Conservation (phyloP, 1,140 invertebrate species). For the Zaprionus ornatus region DNA sequence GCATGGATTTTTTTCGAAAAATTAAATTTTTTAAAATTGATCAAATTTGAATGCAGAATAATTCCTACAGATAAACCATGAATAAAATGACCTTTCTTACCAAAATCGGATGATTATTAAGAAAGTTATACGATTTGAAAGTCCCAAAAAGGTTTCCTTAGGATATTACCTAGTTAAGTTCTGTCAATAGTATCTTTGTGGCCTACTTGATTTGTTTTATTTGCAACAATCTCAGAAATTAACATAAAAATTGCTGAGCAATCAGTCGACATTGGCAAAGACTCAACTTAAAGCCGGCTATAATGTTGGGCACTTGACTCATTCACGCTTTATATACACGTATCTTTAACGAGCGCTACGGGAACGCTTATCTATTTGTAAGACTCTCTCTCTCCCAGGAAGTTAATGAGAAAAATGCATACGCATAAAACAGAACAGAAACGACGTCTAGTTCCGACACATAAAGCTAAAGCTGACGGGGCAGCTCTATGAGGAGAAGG, state of each 20-base stretch:
- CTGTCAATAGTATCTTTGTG: background rate
- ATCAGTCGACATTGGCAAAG: background rate
- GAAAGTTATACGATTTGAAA: no score
- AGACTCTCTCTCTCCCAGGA: slow-evolving; percentile 12
- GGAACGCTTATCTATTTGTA: slow-evolving; percentile 57
- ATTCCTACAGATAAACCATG: no score
- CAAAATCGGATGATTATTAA: no score
- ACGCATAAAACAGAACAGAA: slow-evolving; percentile 53
- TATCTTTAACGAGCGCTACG: slow-evolving; percentile 55
- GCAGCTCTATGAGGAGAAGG: no score
- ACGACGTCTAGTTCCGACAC: slow-evolving; percentile 71
- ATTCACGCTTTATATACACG: slow-evolving; percentile 28
- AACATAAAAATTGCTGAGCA: slow-evolving; percentile 24
- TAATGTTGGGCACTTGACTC: slow-evolving; percentile 36
- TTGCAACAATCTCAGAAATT: slow-evolving; percentile 20
- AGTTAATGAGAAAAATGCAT: slow-evolving; percentile 77
- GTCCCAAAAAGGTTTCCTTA: no score
- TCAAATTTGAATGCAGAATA: no score
- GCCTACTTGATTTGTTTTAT: background rate
- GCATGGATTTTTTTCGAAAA: no score
- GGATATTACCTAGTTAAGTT: no score
- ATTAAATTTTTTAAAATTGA: no score
- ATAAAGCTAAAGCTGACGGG: slow-evolving; percentile 56
- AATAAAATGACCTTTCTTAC: no score
- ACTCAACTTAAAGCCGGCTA: background rate